Evolutionary conservation across 2,888 invertebrate species (phyloP).

Genomic region (Microdon myrmicae): DNA sequence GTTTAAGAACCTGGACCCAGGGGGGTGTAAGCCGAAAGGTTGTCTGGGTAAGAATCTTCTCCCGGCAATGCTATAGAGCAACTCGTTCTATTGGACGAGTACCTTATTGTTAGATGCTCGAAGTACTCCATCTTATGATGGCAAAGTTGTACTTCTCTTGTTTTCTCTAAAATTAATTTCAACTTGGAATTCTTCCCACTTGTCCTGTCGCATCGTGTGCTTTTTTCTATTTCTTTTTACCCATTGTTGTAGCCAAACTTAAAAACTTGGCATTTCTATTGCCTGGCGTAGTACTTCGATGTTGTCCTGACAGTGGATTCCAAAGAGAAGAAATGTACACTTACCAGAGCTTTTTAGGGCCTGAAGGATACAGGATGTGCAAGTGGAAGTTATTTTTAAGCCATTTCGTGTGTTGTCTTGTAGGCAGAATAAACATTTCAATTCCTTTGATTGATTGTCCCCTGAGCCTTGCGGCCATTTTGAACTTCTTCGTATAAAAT

Average conservation of each 20-base stretch:
- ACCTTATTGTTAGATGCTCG: slow-evolving; percentile 16
- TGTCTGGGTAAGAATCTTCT: slow-evolving; percentile 1
- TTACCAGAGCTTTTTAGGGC: too few species aligned
- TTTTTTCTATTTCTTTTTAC: neutral
- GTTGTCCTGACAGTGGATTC: too few species aligned
- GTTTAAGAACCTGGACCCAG: slow-evolving; percentile 8
- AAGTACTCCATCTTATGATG: slow-evolving; percentile 19
- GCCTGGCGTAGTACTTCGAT: slow-evolving; percentile 14
- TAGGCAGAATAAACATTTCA: slow-evolving; percentile 38
- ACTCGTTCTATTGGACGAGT: too few species aligned
- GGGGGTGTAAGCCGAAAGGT: too few species aligned
- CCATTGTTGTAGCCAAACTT: slow-evolving; percentile 7
- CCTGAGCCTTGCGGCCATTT: slow-evolving; percentile 9
- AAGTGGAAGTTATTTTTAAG: too few species aligned
- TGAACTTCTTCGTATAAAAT: slow-evolving; percentile 7
- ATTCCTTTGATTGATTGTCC: slow-evolving; percentile 44
- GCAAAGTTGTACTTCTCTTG: slow-evolving; percentile 33
- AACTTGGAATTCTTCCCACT: slow-evolving; percentile 43
- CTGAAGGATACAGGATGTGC: too few species aligned
- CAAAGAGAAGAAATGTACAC: too few species aligned
- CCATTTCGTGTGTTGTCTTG: neutral
- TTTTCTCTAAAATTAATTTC: slow-evolving; percentile 36
- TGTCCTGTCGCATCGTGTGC: neutral
- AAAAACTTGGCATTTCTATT: slow-evolving; percentile 28
- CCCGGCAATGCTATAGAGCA: too few species aligned